phyloP scores from a whole-genome alignment of 2,113 vertebrate species.

The Colossoma macropomum region DNA sequence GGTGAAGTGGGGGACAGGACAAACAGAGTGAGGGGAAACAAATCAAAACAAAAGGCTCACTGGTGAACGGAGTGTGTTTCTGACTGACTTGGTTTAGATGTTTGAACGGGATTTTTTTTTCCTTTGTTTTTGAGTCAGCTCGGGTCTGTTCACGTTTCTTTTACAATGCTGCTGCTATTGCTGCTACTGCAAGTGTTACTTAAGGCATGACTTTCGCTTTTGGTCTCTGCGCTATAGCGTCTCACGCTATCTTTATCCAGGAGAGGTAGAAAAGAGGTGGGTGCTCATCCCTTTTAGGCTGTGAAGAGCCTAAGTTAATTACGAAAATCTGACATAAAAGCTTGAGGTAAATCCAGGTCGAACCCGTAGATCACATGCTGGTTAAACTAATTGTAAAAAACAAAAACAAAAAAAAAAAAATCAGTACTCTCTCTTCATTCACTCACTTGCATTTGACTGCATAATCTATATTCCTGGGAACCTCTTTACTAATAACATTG shows the following conservation, averaged over 20 bases:
- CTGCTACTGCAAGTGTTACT: conserved; percentile 82
- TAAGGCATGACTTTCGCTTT: conserved; percentile 73
- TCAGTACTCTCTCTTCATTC: conserved; percentile 1
- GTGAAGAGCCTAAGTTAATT: not conserved
- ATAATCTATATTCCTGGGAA: conserved; percentile 3
- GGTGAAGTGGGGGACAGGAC: not conserved
- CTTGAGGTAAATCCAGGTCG: not conserved
- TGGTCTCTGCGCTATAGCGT: conserved; percentile 54
- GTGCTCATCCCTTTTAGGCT: not conserved
- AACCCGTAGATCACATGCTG: not conserved
- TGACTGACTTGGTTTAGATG: conserved; percentile 52
- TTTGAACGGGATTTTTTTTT: conserved; percentile 16
- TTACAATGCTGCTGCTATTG: conserved; percentile 67
- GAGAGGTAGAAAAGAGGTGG: not conserved
- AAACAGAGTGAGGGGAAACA: conserved; percentile 18
- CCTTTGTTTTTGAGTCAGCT: conserved; percentile 55
- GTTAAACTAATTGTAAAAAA: not conserved
- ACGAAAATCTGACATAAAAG: not conserved
- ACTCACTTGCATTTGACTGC: conserved; percentile 11
- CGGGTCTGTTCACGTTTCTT: conserved; percentile 42
- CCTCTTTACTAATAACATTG: conserved; percentile 20
- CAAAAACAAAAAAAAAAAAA: conserved; percentile 1
- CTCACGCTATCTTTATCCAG: conserved; percentile 28
- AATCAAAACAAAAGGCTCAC: conserved; percentile 20
- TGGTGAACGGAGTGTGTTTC: conserved; percentile 24